Conservation (phyloP, 2,888 invertebrate genomes). For the Ennomos quercinarius region DNA sequence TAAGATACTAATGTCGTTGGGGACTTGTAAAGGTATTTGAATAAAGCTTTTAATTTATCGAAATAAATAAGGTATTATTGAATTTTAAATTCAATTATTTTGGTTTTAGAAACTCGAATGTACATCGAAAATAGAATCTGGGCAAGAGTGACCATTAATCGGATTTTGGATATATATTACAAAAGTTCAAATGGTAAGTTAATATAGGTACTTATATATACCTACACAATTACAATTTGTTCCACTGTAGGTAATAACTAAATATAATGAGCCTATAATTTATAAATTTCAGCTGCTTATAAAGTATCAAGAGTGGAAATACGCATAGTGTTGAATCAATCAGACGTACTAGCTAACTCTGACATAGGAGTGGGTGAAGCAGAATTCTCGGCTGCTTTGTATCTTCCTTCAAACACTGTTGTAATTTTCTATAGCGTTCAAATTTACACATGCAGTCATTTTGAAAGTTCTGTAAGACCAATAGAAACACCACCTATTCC, state of each 20-base stretch:
- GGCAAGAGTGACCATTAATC: slow-evolving; percentile 56
- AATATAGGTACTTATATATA: too few species aligned
- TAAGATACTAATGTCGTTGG: slow-evolving; percentile 63
- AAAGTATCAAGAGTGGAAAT: slow-evolving; percentile 66
- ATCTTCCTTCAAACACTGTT: slow-evolving; percentile 58
- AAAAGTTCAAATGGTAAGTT: slow-evolving; percentile 61
- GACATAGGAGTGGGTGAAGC: slow-evolving; percentile 56
- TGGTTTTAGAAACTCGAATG: slow-evolving; percentile 50
- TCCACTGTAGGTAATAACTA: too few species aligned
- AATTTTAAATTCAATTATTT: too few species aligned
- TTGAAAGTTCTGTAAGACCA: neutral
- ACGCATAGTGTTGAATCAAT: slow-evolving; percentile 62
- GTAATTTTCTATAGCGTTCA: slow-evolving; percentile 58
- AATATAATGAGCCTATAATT: neutral
- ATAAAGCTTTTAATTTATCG: slow-evolving; percentile 3
- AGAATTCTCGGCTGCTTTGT: slow-evolving; percentile 61
- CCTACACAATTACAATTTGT: too few species aligned
- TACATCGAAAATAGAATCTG: slow-evolving; percentile 65
- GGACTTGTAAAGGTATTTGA: slow-evolving; percentile 64
- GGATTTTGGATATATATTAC: slow-evolving; percentile 71
- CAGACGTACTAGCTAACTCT: slow-evolving; percentile 61
- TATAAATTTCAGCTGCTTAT: slow-evolving; percentile 40
- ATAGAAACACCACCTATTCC: neutral
- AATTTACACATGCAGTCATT: slow-evolving; percentile 58
- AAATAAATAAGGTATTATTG: neutral